Evolutionary conservation across 2,797 vertebrate species (phyloP).

Genomic region (Squalus acanthias): DNA sequence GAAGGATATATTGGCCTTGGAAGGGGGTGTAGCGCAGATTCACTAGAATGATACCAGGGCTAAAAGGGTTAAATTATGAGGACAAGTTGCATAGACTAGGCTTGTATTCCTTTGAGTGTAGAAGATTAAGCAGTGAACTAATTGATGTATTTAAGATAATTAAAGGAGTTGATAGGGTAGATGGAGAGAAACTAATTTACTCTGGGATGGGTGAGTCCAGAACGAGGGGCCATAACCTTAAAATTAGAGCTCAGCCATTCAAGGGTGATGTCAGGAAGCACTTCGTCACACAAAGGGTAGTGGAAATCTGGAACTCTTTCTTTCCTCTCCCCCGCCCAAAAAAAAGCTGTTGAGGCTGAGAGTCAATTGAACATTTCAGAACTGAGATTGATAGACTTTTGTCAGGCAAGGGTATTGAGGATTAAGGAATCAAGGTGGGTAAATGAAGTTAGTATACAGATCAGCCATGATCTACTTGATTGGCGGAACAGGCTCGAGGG

Average conservation of each 20-base stretch:
- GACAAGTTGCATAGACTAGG: neutral
- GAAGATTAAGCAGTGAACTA: neutral
- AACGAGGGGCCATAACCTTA: neutral
- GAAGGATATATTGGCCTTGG: neutral
- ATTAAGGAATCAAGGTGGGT: neutral
- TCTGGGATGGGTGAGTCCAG: neutral
- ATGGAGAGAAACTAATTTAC: neutral
- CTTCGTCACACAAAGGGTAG: neutral
- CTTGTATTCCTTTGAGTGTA: neutral
- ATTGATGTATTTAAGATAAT: neutral
- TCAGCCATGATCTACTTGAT: neutral
- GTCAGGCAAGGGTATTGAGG: neutral
- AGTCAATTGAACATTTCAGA: neutral
- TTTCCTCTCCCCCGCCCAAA: too few relatives aligned
- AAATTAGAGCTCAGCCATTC: neutral
- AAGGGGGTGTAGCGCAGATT: neutral
- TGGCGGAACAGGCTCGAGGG: neutral
- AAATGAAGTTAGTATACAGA: neutral
- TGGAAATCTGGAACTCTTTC: neutral
- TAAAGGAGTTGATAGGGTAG: neutral
- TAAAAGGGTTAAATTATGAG: neutral
- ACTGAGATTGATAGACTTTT: neutral
- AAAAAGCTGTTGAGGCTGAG: neutral
- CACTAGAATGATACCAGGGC: too few relatives aligned
- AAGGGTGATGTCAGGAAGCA: too few relatives aligned